phyloP scores from a whole-genome alignment of 2,797 vertebrate species.

The Lepus oiostolus region DNA sequence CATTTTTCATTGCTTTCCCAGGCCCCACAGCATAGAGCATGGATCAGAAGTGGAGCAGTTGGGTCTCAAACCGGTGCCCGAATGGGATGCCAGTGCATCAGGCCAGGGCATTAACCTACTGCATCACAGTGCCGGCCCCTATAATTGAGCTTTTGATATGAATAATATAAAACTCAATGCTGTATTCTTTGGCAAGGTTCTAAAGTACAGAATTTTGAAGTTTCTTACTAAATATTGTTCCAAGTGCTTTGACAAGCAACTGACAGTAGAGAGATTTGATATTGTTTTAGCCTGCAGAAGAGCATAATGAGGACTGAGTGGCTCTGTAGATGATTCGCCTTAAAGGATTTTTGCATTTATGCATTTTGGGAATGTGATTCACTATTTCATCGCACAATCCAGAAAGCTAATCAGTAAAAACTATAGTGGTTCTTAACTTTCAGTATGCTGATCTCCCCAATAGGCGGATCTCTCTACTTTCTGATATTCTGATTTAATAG shows the following conservation, averaged over 20 bases:
- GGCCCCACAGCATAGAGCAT: no score
- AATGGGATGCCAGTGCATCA: no score
- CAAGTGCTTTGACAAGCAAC: not conserved
- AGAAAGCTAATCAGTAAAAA: not conserved
- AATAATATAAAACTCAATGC: not conserved
- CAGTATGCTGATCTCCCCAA: not conserved
- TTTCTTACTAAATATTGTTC: not conserved
- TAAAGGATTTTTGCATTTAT: not conserved
- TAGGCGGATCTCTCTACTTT: not conserved
- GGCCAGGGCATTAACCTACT: no score
- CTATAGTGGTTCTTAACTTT: not conserved
- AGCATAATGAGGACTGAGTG: not conserved
- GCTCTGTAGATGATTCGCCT: not conserved
- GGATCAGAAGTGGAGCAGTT: no score
- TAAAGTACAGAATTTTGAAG: slow-evolving; percentile 19
- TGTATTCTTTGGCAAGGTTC: not conserved
- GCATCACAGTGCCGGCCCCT: no score
- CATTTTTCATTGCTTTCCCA: no score
- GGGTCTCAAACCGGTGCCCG: no score
- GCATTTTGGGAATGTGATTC: not conserved
- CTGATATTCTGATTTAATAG: slow-evolving; percentile 4
- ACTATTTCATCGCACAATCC: not conserved
- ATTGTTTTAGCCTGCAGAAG: not conserved
- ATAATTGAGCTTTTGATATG: not conserved
- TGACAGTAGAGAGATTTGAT: not conserved